Conservation (phyloP, 2,797 vertebrate species). For the Parauchenoglanis ngamensis region DNA sequence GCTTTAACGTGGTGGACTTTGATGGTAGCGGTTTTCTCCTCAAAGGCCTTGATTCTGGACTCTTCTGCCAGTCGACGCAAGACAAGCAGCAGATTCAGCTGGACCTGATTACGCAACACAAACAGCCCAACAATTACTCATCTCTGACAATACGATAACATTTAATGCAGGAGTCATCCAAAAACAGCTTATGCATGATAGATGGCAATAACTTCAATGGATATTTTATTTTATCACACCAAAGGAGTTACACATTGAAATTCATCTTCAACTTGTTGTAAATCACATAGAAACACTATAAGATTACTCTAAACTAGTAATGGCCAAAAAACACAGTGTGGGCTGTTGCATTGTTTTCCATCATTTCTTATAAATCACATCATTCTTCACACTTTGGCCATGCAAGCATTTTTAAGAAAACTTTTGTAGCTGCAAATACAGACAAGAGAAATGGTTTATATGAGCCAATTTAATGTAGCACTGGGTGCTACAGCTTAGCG, state of each 20-base stretch:
- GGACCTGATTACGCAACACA: slow-evolving; percentile 75
- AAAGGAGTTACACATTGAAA: slow-evolving; percentile 29
- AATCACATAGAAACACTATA: slow-evolving; percentile 15
- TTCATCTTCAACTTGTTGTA: slow-evolving; percentile 26
- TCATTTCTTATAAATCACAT: slow-evolving; percentile 17
- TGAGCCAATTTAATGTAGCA: not conserved
- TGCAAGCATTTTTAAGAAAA: slow-evolving; percentile 1
- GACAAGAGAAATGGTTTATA: not conserved
- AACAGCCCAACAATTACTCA: slow-evolving; percentile 42
- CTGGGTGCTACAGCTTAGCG: not conserved
- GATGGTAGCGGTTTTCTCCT: slow-evolving; percentile 80
- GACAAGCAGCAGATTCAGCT: slow-evolving; percentile 84
- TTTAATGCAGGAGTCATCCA: slow-evolving; percentile 29
- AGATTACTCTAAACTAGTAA: slow-evolving; percentile 6
- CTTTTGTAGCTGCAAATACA: not conserved
- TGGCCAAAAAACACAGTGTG: slow-evolving; percentile 24
- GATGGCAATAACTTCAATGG: slow-evolving; percentile 33
- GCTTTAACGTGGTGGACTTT: slow-evolving; percentile 78
- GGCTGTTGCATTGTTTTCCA: slow-evolving; percentile 5
- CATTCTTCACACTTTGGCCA: not conserved
- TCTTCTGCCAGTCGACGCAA: slow-evolving; percentile 85
- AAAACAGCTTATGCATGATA: slow-evolving; percentile 24
- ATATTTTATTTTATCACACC: slow-evolving; percentile 27
- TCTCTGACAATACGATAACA: slow-evolving; percentile 24
- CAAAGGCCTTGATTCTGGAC: slow-evolving; percentile 82